Percentiles rank a stretch among this genome's conserved stretches.
These are phyloP conservation scores for Palythoa caribaeorum DNA, from an alignment of 92 coral and sea anemone species.

Conservation along the genomic window DNA sequence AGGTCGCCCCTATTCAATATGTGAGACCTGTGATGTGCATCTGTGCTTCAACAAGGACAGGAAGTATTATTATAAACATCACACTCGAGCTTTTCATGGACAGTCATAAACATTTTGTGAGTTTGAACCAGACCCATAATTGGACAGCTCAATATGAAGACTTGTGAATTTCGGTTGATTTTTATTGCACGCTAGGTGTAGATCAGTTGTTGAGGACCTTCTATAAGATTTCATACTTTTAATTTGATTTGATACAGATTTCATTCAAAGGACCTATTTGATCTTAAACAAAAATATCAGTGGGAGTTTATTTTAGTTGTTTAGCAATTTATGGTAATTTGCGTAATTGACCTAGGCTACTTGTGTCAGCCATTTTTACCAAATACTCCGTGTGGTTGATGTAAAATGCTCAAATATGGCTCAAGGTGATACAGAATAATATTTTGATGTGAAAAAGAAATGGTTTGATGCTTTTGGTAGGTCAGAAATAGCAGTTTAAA, in stretches of 20 bases:
- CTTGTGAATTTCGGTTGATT: constrained; percentile 4
- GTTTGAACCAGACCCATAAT: constrained; percentile 19
- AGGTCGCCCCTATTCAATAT: constrained; percentile 30
- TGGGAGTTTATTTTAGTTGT: background rate
- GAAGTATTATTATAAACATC: constrained; percentile 51
- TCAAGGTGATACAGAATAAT: too few relatives aligned
- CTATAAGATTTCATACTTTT: too few relatives aligned
- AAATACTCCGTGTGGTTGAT: background rate
- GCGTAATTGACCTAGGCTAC: background rate
- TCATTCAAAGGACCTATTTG: background rate
- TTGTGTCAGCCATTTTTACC: background rate
- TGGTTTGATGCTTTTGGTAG: background rate
- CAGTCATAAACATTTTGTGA: constrained; percentile 27
- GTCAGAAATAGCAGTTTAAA: background rate
- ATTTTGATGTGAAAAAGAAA: too few relatives aligned
- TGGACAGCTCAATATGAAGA: constrained; percentile 5
- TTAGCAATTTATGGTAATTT: constrained; percentile 9
- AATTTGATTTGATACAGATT: too few relatives aligned
- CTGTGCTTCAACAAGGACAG: constrained; percentile 56
- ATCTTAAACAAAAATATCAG: background rate
- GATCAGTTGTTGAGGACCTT: background rate
- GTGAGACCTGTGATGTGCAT: constrained; percentile 45
- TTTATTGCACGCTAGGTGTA: constrained; percentile 17
- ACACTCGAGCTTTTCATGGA: constrained; percentile 52
- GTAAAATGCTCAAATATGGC: too few relatives aligned